Evolutionary conservation across 2,113 vertebrate genomes (phyloP), one percentile per base, ranked within the genome.

Genomic region (Prietella phreatophila): DNA sequence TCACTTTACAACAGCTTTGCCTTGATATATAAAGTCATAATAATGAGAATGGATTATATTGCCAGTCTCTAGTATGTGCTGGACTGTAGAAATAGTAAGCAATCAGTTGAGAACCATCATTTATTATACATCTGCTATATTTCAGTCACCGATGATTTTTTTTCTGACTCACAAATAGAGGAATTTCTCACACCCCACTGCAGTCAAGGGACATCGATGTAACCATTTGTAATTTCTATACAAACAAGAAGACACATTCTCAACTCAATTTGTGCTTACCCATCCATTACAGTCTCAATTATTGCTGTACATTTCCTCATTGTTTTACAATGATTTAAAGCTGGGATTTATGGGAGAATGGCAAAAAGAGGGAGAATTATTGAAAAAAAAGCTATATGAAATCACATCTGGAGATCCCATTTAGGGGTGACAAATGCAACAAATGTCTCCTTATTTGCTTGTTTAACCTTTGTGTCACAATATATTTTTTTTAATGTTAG

Each of bases 121-220:
- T 84, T 79, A 92, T 94, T 92, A 92, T 93, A 73, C 56, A 88
- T 75, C 71, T 79, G 33, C 71, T 81, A 25, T 20, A 58, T 53
- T 75, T 61, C 39, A 53, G 25, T 84, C 42, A 65, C 19, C 4
- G 82, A 76, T 58, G 30, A 67, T 83, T 69, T 60, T 87, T 20
- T 65, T 47, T 80, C 22, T 76, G 53, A 69, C 82, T 42, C 82
- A 19, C n/a, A 85, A 82, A 87, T 60, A 27, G 55, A 19, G 27
- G 30, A 58, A 56, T 83, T 81, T 53, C 11, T 33, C 30, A 82
- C n/a, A n/a, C 33, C 4, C 56, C 17, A 47, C 36, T 83, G 36
- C 25, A 50, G 14, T 30, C 6, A 27, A 53, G 65, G 19, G 30
- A n/a, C 22, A 86, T 84, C 33, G 61, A 27, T 3, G 50, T n/a